Evolutionary conservation across 2,113 vertebrate genomes (phyloP), one percentile per base, ranked within the genome.

Genomic region (Odocoileus virginianus): DNA sequence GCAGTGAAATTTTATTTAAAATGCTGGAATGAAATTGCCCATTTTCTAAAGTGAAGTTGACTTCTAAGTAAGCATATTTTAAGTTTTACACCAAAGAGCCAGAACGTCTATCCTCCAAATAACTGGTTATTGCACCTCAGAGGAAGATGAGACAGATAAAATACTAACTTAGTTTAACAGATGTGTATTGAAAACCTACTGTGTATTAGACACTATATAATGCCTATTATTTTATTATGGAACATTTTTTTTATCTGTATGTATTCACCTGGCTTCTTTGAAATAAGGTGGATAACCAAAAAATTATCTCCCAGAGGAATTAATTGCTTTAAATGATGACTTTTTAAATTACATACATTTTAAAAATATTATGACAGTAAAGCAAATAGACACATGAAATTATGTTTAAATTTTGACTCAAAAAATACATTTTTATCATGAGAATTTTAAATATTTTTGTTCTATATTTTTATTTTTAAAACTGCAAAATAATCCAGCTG

Each of bases 1-100:
- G 54, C 33, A 93, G 57, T 88, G 4, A 87, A 96, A 88, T 84
- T 25, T 5, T 23, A 57, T 96, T 61, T 43, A 96, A 76, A 96
- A 74, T 91, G 30, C 4, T 81, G 7, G 47, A 92, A 76, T 67
- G 28, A 89, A 76, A 94, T n/a, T 87, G 17, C 57, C 43, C 28
- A 17, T 93, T 84, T 83, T 94, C 54, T 74, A 94, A 88, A 89
- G 21, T 67, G n/a, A 97, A 91, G 90, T 54, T 78, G 33, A 84
- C 78, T 93, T 81, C 47, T 84, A 85, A 92, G 71, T 57, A 64
- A 95, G 52, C 55, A 16, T 17, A 74, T 52, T 87, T 67, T 86
- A 79, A 94, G 12, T 93, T 95, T 95, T 92, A 79, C 94, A 90
- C 40, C 60, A 58, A 92, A 61, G 25, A 87, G 36, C 88, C 13